phyloP scores from a whole-genome alignment of 2,888 invertebrate genomes.

The Pachliopta kotzebuea region DNA sequence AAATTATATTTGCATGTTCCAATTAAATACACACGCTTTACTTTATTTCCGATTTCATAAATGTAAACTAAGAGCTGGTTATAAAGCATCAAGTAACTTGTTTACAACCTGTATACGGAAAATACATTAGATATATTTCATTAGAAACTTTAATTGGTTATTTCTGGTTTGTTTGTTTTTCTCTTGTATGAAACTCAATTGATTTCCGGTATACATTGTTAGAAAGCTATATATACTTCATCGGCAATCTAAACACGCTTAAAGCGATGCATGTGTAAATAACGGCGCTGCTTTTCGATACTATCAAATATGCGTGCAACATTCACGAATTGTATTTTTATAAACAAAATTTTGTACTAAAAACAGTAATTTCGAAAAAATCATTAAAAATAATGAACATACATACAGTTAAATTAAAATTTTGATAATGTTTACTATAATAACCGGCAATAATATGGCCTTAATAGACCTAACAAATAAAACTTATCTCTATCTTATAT shows the following conservation, averaged over 20 bases:
- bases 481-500: too few species aligned
- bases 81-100: neutral
- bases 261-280: slow-evolving; percentile 20
- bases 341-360: slow-evolving; percentile 18
- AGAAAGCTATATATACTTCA: slow-evolving; percentile 23
- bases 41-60: neutral
- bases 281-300: slow-evolving; percentile 7
- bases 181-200: neutral
- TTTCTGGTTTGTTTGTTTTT: slow-evolving; percentile 9
- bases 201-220: slow-evolving; percentile 8
- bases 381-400: too few species aligned
- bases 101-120: neutral
- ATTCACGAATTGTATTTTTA: slow-evolving; percentile 11
- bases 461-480: too few species aligned
- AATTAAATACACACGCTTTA: neutral
- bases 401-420: too few species aligned
- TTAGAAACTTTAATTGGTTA: slow-evolving; percentile 11
- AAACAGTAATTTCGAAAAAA: too few species aligned
- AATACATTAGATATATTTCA: slow-evolving; percentile 7
- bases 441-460: too few species aligned
- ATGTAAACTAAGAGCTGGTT: neutral
- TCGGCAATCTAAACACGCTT: slow-evolving; percentile 17
- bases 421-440: too few species aligned
- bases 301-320: slow-evolving; percentile 12
- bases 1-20: neutral